Conservation (phyloP, 2,113 vertebrate species). For the Ginglymostoma cirratum region DNA sequence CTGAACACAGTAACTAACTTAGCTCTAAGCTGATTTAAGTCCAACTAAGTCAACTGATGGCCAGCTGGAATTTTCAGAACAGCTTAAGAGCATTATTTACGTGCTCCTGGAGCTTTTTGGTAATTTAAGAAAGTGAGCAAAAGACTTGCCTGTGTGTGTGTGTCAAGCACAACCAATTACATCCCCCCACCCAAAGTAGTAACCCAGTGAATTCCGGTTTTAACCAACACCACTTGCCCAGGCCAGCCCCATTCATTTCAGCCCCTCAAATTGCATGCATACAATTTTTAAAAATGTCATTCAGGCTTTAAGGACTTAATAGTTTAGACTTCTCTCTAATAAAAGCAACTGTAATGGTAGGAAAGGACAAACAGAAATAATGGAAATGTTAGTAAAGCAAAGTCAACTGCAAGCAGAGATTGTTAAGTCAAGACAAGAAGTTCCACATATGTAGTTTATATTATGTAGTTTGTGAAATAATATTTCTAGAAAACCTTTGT, state of each 20-base stretch:
- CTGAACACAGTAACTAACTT: no score
- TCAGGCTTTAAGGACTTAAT: not conserved
- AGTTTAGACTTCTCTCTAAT: not conserved
- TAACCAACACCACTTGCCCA: not conserved
- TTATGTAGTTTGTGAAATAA: not conserved
- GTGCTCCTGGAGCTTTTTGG: not conserved
- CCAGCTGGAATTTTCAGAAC: no score
- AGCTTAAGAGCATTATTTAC: no score
- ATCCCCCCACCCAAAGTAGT: not conserved
- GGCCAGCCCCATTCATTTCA: not conserved
- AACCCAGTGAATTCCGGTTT: not conserved
- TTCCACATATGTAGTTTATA: not conserved
- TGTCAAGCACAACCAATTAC: not conserved
- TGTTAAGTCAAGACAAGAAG: not conserved
- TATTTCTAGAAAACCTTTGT: not conserved
- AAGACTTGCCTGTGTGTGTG: not conserved
- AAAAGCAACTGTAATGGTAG: not conserved
- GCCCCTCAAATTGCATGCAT: not conserved
- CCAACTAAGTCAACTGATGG: no score
- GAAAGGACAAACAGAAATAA: not conserved
- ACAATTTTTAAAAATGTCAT: not conserved
- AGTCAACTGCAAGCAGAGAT: not conserved
- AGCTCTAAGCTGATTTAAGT: no score
- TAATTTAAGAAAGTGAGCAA: not conserved
- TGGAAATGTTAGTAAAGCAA: not conserved